These are phyloP conservation scores for Xenops minutus DNA, from an alignment of 2,797 vertebrate species.

Conservation along the genomic window DNA sequence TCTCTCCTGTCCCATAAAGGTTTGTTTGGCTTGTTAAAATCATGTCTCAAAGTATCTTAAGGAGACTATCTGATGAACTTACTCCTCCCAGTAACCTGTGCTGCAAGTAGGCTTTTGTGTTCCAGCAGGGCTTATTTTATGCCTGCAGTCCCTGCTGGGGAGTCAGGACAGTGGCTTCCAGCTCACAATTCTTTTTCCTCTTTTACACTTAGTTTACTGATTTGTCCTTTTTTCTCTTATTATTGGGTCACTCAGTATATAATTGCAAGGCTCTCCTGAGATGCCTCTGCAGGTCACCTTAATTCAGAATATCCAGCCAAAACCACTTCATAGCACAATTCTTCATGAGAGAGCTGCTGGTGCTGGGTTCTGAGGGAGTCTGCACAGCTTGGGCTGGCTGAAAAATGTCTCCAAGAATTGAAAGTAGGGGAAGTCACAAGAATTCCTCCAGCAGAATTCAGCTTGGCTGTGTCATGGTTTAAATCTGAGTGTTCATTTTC, in stretches of 20 bases:
- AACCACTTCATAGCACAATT: neutral
- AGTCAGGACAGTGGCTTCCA: neutral
- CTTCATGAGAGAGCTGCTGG: neutral
- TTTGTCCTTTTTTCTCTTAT: slow-evolving; percentile 41
- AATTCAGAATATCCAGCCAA: neutral
- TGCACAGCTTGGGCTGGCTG: neutral
- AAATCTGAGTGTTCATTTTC: neutral
- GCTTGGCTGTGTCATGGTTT: neutral
- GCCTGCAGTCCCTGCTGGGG: neutral
- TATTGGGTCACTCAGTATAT: slow-evolving; percentile 20
- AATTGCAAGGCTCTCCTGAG: slow-evolving; percentile 55
- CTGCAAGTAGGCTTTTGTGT: neutral
- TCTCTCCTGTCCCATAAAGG: neutral
- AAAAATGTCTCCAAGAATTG: neutral
- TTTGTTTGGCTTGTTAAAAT: neutral
- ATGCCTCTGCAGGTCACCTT: slow-evolving; percentile 50
- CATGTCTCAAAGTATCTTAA: neutral
- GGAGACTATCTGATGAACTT: neutral
- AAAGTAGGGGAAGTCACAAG: neutral
- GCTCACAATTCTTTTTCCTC: neutral
- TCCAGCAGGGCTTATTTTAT: neutral
- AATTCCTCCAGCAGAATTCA: neutral
- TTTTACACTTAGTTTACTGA: slow-evolving; percentile 3
- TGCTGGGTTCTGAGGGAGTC: neutral
- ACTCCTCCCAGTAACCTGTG: neutral